Conservation (phyloP, 2,797 vertebrate species). For the Leuciscus waleckii region DNA sequence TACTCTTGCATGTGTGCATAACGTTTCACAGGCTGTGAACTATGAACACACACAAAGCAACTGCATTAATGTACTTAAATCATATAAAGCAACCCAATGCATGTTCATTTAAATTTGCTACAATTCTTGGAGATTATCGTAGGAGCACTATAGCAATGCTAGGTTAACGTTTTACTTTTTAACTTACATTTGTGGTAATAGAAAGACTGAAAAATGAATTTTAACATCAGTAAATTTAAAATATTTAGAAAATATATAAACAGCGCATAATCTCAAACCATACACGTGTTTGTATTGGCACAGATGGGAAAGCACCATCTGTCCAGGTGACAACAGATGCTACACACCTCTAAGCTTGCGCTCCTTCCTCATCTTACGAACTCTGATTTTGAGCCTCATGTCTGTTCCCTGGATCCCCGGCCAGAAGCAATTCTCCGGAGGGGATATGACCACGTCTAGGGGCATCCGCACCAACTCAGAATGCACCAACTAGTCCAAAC, state of each 20-base stretch:
- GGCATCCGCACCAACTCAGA: constrained; percentile 78
- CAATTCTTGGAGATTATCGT: not conserved
- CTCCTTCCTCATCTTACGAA: constrained; percentile 89
- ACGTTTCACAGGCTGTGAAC: constrained; percentile 23
- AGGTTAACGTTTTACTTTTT: not conserved
- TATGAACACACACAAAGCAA: constrained; percentile 20
- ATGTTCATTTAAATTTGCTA: not conserved
- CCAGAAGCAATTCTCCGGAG: constrained; percentile 86
- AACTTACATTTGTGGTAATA: not conserved
- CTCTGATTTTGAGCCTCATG: constrained; percentile 93
- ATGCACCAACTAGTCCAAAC: constrained; percentile 51
- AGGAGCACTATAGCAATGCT: not conserved
- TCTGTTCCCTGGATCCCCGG: constrained; percentile 83
- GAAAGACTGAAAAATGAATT: not conserved
- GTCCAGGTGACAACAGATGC: constrained; percentile 41
- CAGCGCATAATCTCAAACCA: not conserved
- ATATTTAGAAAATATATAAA: not conserved
- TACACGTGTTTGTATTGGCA: not conserved
- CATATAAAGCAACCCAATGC: not conserved
- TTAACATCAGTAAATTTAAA: not conserved
- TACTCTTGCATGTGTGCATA: constrained; percentile 45
- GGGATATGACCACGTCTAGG: constrained; percentile 85
- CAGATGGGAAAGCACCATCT: constrained; percentile 22
- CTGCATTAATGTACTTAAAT: not conserved
- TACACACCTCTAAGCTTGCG: constrained; percentile 89